Percentiles rank a stretch among this genome's conserved stretches.
These are phyloP conservation scores for Teleogryllus occipitalis DNA, from an alignment of 1,140 invertebrate species.

Conservation along the genomic window DNA sequence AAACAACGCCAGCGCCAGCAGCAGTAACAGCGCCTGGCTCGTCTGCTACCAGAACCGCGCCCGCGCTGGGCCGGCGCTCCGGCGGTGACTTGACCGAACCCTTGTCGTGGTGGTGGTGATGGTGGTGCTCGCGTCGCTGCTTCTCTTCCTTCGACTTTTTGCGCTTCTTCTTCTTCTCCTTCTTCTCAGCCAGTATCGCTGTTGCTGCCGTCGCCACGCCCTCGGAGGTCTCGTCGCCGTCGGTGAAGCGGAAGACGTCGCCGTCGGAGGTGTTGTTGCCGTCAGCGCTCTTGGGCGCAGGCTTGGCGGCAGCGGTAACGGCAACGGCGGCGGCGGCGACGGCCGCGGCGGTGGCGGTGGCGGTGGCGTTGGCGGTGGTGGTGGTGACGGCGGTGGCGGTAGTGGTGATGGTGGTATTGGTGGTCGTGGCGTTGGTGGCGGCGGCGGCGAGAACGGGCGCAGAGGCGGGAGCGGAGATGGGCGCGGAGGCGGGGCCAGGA, in stretches of 20 bases:
- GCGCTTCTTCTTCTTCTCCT: slow-evolving; percentile 73
- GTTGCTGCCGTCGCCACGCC: slow-evolving; percentile 20
- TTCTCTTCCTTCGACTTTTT: slow-evolving; percentile 71
- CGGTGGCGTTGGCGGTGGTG: no score
- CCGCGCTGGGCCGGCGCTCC: slow-evolving; percentile 13
- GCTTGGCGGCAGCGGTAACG: slow-evolving; percentile 27
- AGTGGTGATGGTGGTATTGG: no score
- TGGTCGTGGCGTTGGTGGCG: no score
- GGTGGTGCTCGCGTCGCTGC: slow-evolving; percentile 55
- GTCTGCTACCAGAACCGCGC: neutral
- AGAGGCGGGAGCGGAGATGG: slow-evolving; percentile 41
- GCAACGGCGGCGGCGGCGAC: no score
- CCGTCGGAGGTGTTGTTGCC: slow-evolving; percentile 39
- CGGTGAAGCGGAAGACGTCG: slow-evolving; percentile 48
- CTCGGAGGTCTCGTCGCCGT: slow-evolving; percentile 37
- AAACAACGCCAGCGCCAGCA: no score
- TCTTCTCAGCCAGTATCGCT: slow-evolving; percentile 42
- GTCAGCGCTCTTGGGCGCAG: slow-evolving; percentile 11
- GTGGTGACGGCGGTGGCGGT: no score
- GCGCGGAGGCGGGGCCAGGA: slow-evolving; percentile 39
- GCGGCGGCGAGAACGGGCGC: no score
- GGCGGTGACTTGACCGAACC: slow-evolving; percentile 23
- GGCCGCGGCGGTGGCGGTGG: no score
- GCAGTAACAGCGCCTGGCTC: no score
- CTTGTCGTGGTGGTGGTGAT: slow-evolving; percentile 46